Evolutionary conservation across 2,113 vertebrate species (phyloP), one percentile per base, ranked within the genome.

Genomic region (Piaya cayana): DNA sequence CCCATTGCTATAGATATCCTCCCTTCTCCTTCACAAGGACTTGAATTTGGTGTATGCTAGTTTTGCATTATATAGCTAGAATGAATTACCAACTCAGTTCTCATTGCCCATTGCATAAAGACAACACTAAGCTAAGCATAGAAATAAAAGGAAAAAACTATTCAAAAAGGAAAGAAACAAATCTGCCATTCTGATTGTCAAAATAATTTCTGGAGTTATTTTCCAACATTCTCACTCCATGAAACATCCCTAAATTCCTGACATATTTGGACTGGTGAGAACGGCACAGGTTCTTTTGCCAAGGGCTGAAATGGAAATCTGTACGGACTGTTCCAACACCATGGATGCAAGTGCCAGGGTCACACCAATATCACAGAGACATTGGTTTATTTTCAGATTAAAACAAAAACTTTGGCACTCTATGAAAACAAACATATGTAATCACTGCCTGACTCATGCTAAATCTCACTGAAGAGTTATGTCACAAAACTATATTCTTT

Each of bases 261-360:
- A 55, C 2, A 12, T 32, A 86, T 88, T 80, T 45, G 77, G 59
- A 90, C 75, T 70, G 56, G 36, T 53, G 29, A 82, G 59, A 93
- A 80, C 36, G 50, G 39, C 45, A 52, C 25, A 47, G 32, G 37
- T 58, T 62, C 78, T 72, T 91, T 93, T 94, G 79, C 85, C 82
- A 63, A 63, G 15, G 90, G 85, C 67, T 93, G 88, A 93, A 95
- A 88, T 74, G 45, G 47, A 95, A 96, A 94, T 89, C 74, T 94
- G 60, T 85, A 84, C 84, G 80, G 32, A 68, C 20, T 77, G 58
- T 88, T 93, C 60, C 60, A 80, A 91, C 62, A 93, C 77, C 81
- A 86, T 34, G 56, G 53, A 47, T 81, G 78, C 52, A 60, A 82
- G 52, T 56, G 65, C 36, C 76, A 91, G 76, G 77, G 56, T 88